A percentile compares a stretch with the other conserved stretches of the same genome.
phyloP scores from a whole-genome alignment of 1,140 invertebrate genomes.

The Drosophila nigromelanica region DNA sequence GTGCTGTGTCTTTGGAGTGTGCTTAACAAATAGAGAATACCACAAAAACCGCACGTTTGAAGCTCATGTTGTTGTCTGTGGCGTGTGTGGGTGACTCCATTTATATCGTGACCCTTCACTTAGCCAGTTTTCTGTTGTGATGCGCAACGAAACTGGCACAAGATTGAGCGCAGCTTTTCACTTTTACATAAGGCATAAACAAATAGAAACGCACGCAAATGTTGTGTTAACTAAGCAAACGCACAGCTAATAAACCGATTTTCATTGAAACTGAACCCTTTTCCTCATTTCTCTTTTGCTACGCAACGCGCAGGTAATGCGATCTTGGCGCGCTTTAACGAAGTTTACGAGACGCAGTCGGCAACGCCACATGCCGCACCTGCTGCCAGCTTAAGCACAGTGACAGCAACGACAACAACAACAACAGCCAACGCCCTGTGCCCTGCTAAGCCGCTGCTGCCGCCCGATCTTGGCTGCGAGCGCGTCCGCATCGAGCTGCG shows the following conservation, averaged over 20 bases:
- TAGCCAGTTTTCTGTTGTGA: conserved; percentile 13
- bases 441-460: conserved; percentile 67
- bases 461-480: conserved; percentile 87
- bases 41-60: conserved; percentile 37
- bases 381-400: conserved; percentile 36
- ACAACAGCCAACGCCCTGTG: not conserved
- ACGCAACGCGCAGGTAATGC: conserved; percentile 63
- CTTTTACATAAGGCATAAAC: conserved; percentile 29
- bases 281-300: conserved; percentile 29
- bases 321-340: conserved; percentile 79
- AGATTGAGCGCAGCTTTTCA: conserved; percentile 33
- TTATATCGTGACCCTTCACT: conserved; percentile 51
- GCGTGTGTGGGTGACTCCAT: conserved; percentile 24
- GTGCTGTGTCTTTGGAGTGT: conserved; percentile 24
- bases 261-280: conserved; percentile 48
- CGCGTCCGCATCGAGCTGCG: conserved; percentile 85
- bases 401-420: conserved; percentile 16
- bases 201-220: conserved; percentile 18
- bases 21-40: conserved; percentile 15
- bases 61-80: conserved; percentile 21
- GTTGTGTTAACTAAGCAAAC: conserved; percentile 30
- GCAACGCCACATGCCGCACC: conserved; percentile 56
- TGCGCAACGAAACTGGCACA: conserved; percentile 27
- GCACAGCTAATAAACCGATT: conserved; percentile 44
- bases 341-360: conserved; percentile 71